Percentiles rank a stretch among this genome's conserved stretches.
These are phyloP conservation scores for Drosophila pruinosa DNA, from an alignment of 1,140 invertebrate species.

Conservation along the genomic window DNA sequence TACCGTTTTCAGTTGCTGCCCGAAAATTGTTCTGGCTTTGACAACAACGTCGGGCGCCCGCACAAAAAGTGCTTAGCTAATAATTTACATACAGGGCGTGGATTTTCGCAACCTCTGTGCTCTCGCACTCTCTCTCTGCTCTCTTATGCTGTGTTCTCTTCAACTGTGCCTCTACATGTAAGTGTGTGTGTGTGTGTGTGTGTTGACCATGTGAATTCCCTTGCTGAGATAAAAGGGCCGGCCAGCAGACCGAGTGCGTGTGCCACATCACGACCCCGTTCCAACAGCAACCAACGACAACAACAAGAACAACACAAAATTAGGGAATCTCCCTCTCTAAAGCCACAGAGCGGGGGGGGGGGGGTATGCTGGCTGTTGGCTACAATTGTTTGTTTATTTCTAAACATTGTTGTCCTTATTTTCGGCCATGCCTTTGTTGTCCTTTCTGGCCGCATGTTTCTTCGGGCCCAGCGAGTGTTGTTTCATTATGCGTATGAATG, in stretches of 20 bases:
- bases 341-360: not conserved
- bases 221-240: conserved; percentile 42
- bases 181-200: not conserved
- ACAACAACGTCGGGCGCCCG: conserved; percentile 64
- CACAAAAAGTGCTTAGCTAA: conserved; percentile 78
- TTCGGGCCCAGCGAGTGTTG: conserved; percentile 44
- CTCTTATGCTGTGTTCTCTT: conserved; percentile 7
- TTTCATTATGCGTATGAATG: conserved; percentile 80
- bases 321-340: conserved; percentile 17
- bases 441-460: conserved; percentile 48
- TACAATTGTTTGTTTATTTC: conserved; percentile 79
- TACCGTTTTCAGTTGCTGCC: conserved; percentile 43
- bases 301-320: conserved; percentile 11
- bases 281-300: not conserved
- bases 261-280: conserved; percentile 31
- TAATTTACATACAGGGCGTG: conserved; percentile 82
- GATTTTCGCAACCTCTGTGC: conserved; percentile 58
- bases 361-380: conserved; percentile 4
- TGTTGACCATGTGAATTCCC: conserved; percentile 19
- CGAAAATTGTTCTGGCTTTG: conserved; percentile 50
- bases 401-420: conserved; percentile 78
- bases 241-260: conserved; percentile 53
- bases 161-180: not conserved
- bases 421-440: conserved; percentile 65
- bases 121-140: conserved; percentile 6